Percentiles rank a stretch among this genome's conserved stretches.
Evolutionary conservation across 2,113 vertebrate species (phyloP).

Genomic region (Cryptoleucopteryx plumbea): DNA sequence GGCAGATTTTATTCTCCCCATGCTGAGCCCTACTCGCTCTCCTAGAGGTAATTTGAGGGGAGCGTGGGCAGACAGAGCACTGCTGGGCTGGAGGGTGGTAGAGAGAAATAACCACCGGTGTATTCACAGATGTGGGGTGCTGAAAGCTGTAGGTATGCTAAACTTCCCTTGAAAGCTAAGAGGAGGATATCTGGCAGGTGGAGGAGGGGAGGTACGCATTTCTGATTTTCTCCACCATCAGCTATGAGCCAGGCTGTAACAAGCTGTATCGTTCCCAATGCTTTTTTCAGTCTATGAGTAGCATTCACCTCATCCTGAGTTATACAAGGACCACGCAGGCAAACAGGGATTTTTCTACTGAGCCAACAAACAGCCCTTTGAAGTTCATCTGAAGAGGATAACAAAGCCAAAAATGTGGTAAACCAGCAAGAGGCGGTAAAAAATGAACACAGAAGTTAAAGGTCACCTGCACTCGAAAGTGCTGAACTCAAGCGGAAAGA

Average conservation of each 20-base stretch:
- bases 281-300: not conserved
- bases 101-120: fast-evolving
- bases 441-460: not conserved
- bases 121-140: not conserved
- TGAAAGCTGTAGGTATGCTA: not conserved
- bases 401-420: not conserved
- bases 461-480: not conserved
- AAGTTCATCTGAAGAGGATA: not conserved
- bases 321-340: not conserved
- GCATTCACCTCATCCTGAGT: not conserved
- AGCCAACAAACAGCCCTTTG: not conserved
- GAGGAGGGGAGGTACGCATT: not conserved
- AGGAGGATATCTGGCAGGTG: not conserved
- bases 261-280: fast-evolving
- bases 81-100: not conserved
- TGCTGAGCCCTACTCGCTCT: not conserved
- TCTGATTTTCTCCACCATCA: not conserved
- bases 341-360: not conserved
- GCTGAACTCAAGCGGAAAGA: not conserved
- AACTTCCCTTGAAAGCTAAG: not conserved
- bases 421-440: not conserved
- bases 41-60: not conserved
- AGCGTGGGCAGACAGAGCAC: not conserved
- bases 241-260: not conserved
- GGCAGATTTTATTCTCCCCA: not conserved